Base-by-base conservation (phyloP, 2,888 invertebrate genomes). In the Brachyopa scutellaris region DNA sequence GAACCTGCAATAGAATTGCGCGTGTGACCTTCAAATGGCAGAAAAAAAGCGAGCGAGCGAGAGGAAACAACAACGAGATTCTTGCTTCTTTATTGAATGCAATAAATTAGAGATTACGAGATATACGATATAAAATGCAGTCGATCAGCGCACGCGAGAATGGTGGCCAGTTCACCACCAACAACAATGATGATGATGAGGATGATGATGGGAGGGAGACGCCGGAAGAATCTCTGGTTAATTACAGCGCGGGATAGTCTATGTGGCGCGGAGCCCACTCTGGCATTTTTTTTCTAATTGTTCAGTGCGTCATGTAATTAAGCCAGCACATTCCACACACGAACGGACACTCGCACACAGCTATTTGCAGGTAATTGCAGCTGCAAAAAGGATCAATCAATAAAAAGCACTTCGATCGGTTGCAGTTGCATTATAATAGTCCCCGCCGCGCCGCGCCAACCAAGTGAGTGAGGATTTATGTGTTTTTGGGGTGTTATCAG, bases 31-130 rank as follows among this genome's bases (percentile, higher is more conserved):
- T 84, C 79, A 84, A 84, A 80, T 77, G 80, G 64, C 59, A 78
- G 59, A 51, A 53, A 45, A 55, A 67, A 38, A 64, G n/a, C n/a
- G n/a, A n/a, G n/a, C n/a, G n/a, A n/a, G n/a, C n/a, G n/a, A n/a
- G n/a, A n/a, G n/a, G 47, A 64, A 64, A 55, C 13, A 59, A 62
- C 79, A 79, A 59, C 84, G 62, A 76, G 70, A 76, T 82, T 76
- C 76, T 74, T 82, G 64, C 57, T 66, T 55, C 70, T 82, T 82
- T 82, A 82, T 82, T 82, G 70, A 77, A 82, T 77, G 82, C 82
- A 82, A 82, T 82, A 82, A 82, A 82, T 77, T 76, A 77, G 70
- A 82, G 76, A 82, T 82, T 82, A 82, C 82, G 77, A 70, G 82
- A 82, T 76, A 82, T 77, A 51, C 59, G 72, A 82, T 82, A 82